These are phyloP conservation scores for Pterocles gutturalis DNA, from an alignment of 2,113 vertebrate species.

Conservation along the genomic window DNA sequence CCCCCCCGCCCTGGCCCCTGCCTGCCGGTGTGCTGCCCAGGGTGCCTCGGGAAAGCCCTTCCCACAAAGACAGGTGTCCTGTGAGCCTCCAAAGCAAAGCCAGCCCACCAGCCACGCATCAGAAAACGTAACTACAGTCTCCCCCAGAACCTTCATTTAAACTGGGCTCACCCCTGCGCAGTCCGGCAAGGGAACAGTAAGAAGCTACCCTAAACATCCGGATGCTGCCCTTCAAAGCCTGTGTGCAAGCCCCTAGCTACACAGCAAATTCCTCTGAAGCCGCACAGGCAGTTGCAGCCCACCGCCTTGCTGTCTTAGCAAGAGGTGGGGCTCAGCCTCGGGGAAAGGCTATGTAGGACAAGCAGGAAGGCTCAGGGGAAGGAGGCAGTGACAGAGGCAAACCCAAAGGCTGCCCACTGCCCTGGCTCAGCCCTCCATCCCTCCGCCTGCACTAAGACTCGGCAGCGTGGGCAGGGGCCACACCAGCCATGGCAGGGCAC, in stretches of 20 bases:
- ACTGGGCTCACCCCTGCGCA: neutral
- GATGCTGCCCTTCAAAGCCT: no score
- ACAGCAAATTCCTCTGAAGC: neutral
- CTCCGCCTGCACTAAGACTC: neutral
- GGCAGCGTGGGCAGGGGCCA: neutral
- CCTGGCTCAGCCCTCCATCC: neutral
- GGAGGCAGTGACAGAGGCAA: neutral
- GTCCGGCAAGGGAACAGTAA: neutral
- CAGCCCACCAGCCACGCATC: neutral
- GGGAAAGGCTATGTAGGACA: neutral
- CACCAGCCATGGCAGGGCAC: neutral
- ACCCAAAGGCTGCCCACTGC: neutral
- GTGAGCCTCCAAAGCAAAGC: neutral
- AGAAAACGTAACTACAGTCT: fast-evolving
- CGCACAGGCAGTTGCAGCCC: neutral
- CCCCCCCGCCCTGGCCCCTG: no score
- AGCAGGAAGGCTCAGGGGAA: neutral
- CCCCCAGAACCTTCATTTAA: fast-evolving
- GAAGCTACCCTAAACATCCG: neutral
- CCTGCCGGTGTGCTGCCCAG: no score
- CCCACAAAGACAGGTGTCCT: neutral
- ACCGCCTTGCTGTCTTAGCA: neutral
- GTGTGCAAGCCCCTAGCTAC: neutral
- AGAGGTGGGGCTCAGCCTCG: neutral
- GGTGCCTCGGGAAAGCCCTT: neutral